phyloP scores from a whole-genome alignment of 2,113 vertebrate genomes.

The Eptesicus fuscus region DNA sequence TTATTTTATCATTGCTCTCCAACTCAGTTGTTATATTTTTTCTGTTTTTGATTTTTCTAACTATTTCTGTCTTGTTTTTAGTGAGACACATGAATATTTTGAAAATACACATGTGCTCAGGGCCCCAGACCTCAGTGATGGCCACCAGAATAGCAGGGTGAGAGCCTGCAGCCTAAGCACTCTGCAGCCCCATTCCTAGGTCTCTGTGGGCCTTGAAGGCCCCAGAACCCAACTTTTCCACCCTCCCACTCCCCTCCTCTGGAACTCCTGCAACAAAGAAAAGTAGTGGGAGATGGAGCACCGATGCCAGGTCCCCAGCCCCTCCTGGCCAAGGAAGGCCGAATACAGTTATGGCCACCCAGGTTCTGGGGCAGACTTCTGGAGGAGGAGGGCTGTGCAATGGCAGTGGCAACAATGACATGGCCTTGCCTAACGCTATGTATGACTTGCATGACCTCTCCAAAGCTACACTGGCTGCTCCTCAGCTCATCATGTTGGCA shows the following conservation, averaged over 20 bases:
- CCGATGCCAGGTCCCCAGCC: neutral
- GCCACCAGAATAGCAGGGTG: neutral
- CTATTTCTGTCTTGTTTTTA: neutral
- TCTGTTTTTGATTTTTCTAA: neutral
- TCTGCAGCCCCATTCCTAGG: neutral
- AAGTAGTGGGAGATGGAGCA: slow-evolving; percentile 50
- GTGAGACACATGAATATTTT: neutral
- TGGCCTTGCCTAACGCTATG: slow-evolving; percentile 84
- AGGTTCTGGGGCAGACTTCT: slow-evolving; percentile 87
- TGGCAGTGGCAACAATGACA: slow-evolving; percentile 75
- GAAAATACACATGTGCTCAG: neutral
- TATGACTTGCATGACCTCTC: slow-evolving; percentile 88
- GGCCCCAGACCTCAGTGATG: slow-evolving; percentile 12
- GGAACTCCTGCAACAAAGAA: slow-evolving; percentile 74
- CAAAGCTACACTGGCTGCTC: slow-evolving; percentile 88
- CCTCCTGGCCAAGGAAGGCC: neutral
- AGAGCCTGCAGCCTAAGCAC: neutral
- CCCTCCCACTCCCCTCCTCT: neutral
- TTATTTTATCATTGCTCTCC: neutral
- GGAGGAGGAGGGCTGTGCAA: slow-evolving; percentile 83
- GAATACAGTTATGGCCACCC: slow-evolving; percentile 86
- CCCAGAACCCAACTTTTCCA: slow-evolving; percentile 52
- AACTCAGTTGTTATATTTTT: neutral
- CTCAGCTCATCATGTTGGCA: slow-evolving; percentile 97
- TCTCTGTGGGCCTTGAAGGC: neutral